Base-by-base conservation (phyloP, 2,797 vertebrate genomes). In the Pogonophryne albipinna region DNA sequence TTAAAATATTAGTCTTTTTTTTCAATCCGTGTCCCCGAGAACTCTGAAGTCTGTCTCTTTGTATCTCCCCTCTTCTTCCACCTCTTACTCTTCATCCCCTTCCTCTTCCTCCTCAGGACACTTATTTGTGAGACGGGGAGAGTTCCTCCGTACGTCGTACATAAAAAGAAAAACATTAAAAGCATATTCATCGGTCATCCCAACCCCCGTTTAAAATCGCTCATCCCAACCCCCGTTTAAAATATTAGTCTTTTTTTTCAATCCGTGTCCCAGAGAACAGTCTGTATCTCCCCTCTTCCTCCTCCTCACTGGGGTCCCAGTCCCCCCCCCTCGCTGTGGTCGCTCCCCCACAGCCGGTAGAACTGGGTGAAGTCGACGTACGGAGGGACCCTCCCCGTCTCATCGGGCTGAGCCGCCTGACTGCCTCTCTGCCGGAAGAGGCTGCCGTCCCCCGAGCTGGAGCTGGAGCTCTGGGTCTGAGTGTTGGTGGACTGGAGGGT, bases 361-460 rank as follows among this genome's bases (percentile, higher is more conserved):
- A 99, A 99, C 83, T 98, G 96, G 2, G 94, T 96, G 85, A 99
- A 99, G 96, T 99, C 98, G 91, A 99, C 97, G 0, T 99, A 99
- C 0, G 98, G 97, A 4, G 98, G 98, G 0, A 99, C 98, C 0
- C 97, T 92, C 15, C 98, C 98, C 0, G 98, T 99, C 91, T 99
- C 97, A 1, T 99, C 98, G 0, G 98, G 97, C 56, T 98, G 98
- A 0, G 97, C 96, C 0, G 97, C 97, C 92, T 97, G 97, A 57
- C 96, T 95, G 9, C 93, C 93, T 0, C 97, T 92, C 74, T 97
- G 97, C 17, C 97, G 96, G 89, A 99, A 99, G 46, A 99, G 95
- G 77, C 94, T 95, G 45, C 98, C 97, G 0, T 98, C 97, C 0
- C 95, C 95, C 0, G 98, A 99, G 92, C 97, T 99, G 60, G 97